These are phyloP conservation scores for Pocillopora grandis DNA, from an alignment of 92 coral and sea anemone genomes.

Conservation along the genomic window DNA sequence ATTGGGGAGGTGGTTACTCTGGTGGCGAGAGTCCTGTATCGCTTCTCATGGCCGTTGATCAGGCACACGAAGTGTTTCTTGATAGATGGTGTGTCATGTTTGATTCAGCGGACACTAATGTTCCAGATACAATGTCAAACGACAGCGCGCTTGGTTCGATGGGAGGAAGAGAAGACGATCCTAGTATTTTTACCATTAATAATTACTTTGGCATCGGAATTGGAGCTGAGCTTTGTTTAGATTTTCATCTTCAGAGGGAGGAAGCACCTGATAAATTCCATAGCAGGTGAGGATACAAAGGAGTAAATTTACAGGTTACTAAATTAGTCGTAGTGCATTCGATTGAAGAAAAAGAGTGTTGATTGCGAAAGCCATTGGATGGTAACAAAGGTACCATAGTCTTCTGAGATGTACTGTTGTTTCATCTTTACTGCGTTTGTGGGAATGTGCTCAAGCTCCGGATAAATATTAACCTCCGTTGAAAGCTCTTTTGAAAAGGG, in stretches of 20 bases:
- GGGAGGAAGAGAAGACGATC: slow-evolving; percentile 65
- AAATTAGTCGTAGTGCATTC: no score
- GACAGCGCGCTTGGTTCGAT: slow-evolving; percentile 72
- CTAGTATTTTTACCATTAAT: slow-evolving; percentile 92
- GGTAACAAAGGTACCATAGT: no score
- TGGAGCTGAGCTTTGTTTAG: slow-evolving; percentile 91
- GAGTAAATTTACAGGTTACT: no score
- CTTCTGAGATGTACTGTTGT: no score
- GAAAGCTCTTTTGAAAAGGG: no score
- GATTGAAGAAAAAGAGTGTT: no score
- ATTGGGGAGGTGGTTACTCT: slow-evolving; percentile 96
- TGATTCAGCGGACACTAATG: slow-evolving; percentile 55
- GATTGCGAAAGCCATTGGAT: no score
- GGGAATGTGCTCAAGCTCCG: no score
- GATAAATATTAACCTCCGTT: no score
- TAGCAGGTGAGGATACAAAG: slow-evolving; percentile 59
- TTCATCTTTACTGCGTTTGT: no score
- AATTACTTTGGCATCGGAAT: slow-evolving; percentile 96
- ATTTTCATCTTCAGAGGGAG: slow-evolving; percentile 89
- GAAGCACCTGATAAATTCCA: slow-evolving; percentile 92
- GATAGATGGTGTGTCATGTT: slow-evolving; percentile 95
- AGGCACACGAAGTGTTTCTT: slow-evolving; percentile 53
- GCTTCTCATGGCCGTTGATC: slow-evolving; percentile 82
- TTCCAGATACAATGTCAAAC: slow-evolving; percentile 59
- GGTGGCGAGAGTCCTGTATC: slow-evolving; percentile 87